Percentiles rank a stretch among this genome's conserved stretches.
Evolutionary conservation across 1,140 invertebrate species (phyloP).

Genomic region (Uloborus diversus): DNA sequence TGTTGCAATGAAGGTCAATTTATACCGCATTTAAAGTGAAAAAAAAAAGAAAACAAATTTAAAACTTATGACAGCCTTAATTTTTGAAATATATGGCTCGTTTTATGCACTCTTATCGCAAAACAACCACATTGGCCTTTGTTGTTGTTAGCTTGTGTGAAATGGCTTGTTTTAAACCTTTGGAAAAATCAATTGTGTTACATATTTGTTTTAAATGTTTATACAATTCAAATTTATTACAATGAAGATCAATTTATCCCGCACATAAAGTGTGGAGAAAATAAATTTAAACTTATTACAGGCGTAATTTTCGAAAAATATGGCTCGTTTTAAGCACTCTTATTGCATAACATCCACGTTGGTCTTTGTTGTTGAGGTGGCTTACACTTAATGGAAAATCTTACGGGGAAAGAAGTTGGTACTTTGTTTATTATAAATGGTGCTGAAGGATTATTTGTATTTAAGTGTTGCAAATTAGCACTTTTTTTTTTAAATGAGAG

Average conservation of each 20-base stretch:
- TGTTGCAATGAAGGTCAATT: too few relatives aligned
- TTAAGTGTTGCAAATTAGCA: too few relatives aligned
- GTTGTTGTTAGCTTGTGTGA: not conserved
- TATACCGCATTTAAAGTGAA: slow-evolving; percentile 21
- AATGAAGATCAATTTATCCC: too few relatives aligned
- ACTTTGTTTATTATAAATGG: not conserved
- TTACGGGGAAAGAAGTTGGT: not conserved
- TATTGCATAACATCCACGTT: too few relatives aligned
- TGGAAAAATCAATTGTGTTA: too few relatives aligned
- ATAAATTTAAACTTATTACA: slow-evolving; percentile 40
- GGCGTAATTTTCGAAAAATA: slow-evolving; percentile 42
- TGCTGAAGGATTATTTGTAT: too few relatives aligned
- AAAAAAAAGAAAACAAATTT: slow-evolving; percentile 29
- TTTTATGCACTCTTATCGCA: too few relatives aligned
- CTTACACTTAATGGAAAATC: too few relatives aligned
- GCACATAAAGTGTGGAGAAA: slow-evolving; percentile 15
- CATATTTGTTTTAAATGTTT: too few relatives aligned
- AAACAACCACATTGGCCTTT: not conserved
- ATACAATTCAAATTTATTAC: too few relatives aligned
- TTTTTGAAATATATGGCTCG: slow-evolving; percentile 28
- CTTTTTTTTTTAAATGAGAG: too few relatives aligned
- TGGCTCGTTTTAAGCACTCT: not conserved
- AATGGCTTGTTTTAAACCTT: too few relatives aligned
- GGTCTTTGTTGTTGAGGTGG: not conserved
- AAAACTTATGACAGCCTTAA: slow-evolving; percentile 41